phyloP scores from a whole-genome alignment of 2,888 invertebrate genomes.

The Spodoptera littoralis region DNA sequence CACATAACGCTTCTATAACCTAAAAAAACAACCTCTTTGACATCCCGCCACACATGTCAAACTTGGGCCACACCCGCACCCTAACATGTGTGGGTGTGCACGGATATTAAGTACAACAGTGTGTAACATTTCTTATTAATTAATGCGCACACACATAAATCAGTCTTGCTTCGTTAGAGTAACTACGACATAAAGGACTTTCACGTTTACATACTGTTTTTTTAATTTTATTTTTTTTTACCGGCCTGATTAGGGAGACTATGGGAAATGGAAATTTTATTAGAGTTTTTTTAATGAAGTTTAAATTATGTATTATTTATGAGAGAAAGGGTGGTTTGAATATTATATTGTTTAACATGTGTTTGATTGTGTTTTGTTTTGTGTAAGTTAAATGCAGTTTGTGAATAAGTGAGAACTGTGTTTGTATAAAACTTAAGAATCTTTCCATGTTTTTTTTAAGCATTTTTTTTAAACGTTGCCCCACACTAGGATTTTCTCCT shows the following conservation, averaged over 20 bases:
- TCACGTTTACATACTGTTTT: conserved; percentile 66
- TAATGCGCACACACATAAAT: conserved; percentile 87
- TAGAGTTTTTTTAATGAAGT: neutral
- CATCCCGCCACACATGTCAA: conserved; percentile 40
- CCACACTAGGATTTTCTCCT: too few species aligned
- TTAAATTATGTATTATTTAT: neutral
- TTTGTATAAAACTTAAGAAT: too few species aligned
- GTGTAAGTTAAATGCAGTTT: too few species aligned
- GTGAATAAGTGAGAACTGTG: too few species aligned
- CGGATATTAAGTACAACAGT: conserved; percentile 60
- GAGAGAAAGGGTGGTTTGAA: neutral
- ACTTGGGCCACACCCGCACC: conserved; percentile 48
- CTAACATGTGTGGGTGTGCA: conserved; percentile 65
- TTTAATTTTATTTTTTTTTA: conserved; percentile 32
- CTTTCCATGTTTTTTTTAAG: too few species aligned
- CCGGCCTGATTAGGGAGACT: conserved; percentile 11
- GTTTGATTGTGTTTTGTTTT: too few species aligned
- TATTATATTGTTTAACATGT: too few species aligned
- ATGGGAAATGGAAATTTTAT: neutral
- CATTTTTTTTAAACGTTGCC: too few species aligned
- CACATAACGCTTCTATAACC: neutral
- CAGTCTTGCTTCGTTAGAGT: conserved; percentile 86
- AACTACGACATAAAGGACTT: conserved; percentile 78
- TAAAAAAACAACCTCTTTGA: conserved; percentile 16
- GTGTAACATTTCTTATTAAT: conserved; percentile 85